Evolutionary conservation across 2,113 vertebrate genomes (phyloP), one percentile per base, ranked within the genome.

Genomic region (Oreotrochilus melanogaster): DNA sequence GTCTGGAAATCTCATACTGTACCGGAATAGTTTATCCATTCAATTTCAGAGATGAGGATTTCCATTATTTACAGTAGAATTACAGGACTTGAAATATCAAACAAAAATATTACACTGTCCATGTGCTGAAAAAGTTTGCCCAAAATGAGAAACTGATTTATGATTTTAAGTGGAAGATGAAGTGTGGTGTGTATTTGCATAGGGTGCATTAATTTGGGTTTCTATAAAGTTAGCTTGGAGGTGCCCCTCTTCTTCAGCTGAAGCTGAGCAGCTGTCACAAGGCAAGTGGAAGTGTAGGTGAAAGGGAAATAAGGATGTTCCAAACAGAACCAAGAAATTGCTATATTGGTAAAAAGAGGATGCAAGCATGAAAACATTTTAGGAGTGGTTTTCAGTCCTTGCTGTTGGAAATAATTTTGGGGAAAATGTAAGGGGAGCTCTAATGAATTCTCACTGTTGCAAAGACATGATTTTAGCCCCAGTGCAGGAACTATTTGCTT

Each of bases 1-100:
- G 93, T 97, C 96, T 97, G 96, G 94, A 97, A 98, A 96, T 83
- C 56, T 76, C 79, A 57, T 57, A 39, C 84, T 89, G 65, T 93
- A 78, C 94, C 97, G 96, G 95, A 97, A 97, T 74, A 56, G 73
- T 74, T 94, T 94, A 62, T 35, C 50, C 76, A 39, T 53, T 86
- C 81, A 43, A 1, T 88, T 97, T 97, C 95, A 7, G 27, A 97
- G 95, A 97, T 97, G 61, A 78, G 50, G 48, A 43, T 93, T 94
- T 95, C 89, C 57, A 61, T 95, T 87, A 92, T 87, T 96, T 97
- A 94, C 31, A 4, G 47, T 24, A 90, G 76, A 78, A 48, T 91
- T 95, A 76, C 10, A 88, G 81, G 84, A 76, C 82, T 47, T 90
- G 79, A 92, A 92, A 86, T 70, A 78, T 14, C 14, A 75, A 72